Percentiles rank a stretch among this genome's conserved stretches.
Evolutionary conservation across 2,797 vertebrate genomes (phyloP).

Genomic region (Phalanger gymnotis): DNA sequence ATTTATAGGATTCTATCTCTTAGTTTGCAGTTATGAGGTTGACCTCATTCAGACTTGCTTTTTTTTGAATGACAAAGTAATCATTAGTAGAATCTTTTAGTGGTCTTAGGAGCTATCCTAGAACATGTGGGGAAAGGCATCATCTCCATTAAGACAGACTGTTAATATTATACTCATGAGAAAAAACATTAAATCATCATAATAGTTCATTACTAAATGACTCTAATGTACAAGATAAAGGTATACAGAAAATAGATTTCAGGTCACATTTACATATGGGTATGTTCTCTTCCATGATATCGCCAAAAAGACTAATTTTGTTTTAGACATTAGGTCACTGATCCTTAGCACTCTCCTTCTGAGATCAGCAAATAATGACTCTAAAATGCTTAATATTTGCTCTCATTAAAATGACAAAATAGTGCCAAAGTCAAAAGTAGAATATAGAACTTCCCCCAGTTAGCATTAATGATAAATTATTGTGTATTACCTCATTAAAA

Average conservation of each 20-base stretch:
- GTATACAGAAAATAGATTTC: background rate
- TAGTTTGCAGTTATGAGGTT: background rate
- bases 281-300: background rate
- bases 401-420: constrained; percentile 26
- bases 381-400: constrained; percentile 4
- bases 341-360: background rate
- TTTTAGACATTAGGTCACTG: background rate
- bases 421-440: constrained; percentile 10
- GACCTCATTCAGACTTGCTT: constrained; percentile 14
- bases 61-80: constrained; percentile 1
- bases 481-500: constrained; percentile 45
- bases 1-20: constrained; percentile 22
- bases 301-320: background rate
- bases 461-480: constrained; percentile 32
- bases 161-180: background rate
- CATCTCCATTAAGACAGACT: background rate
- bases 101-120: background rate
- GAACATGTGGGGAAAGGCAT: background rate
- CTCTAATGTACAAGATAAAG: background rate
- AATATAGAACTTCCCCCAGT: background rate
- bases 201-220: background rate
- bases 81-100: background rate
- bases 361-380: background rate
- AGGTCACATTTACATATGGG: background rate
- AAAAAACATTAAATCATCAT: background rate